Percentiles rank a stretch among this genome's conserved stretches.
These are phyloP conservation scores for Mimas tiliae DNA, from an alignment of 2,888 invertebrate genomes.

Conservation along the genomic window DNA sequence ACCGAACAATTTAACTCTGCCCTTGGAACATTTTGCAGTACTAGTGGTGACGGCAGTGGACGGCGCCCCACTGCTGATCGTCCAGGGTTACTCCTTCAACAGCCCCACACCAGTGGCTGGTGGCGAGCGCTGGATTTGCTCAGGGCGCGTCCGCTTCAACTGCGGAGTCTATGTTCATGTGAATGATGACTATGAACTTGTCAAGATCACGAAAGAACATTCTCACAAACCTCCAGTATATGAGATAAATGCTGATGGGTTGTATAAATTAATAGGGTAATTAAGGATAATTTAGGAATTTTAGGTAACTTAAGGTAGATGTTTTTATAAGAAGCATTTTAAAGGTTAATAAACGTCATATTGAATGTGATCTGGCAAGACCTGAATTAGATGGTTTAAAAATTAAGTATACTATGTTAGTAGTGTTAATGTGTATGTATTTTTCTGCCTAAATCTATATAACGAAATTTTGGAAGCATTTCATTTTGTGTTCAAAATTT, in stretches of 20 bases:
- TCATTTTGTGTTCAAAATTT: background rate
- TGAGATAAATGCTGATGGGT: constrained; percentile 64
- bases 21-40: constrained; percentile 58
- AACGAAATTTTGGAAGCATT: background rate
- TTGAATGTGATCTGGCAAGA: background rate
- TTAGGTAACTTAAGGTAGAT: background rate
- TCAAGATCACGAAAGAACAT: constrained; percentile 71
- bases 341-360: background rate
- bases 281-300: background rate
- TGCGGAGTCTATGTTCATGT: constrained; percentile 75
- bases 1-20: background rate
- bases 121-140: constrained; percentile 78
- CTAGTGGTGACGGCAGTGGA: constrained; percentile 75
- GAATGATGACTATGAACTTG: constrained; percentile 77
- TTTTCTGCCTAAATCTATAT: no score
- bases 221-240: constrained; percentile 69
- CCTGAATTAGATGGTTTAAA: background rate
- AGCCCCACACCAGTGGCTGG: constrained; percentile 73
- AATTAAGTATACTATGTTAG: background rate
- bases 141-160: constrained; percentile 66
- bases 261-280: constrained; percentile 56
- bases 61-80: constrained; percentile 75
- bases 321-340: background rate
- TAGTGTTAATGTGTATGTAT: no score
- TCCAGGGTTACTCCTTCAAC: constrained; percentile 74